Evolutionary conservation across 2,888 invertebrate species (phyloP).

Genomic region (Hesperia comma): DNA sequence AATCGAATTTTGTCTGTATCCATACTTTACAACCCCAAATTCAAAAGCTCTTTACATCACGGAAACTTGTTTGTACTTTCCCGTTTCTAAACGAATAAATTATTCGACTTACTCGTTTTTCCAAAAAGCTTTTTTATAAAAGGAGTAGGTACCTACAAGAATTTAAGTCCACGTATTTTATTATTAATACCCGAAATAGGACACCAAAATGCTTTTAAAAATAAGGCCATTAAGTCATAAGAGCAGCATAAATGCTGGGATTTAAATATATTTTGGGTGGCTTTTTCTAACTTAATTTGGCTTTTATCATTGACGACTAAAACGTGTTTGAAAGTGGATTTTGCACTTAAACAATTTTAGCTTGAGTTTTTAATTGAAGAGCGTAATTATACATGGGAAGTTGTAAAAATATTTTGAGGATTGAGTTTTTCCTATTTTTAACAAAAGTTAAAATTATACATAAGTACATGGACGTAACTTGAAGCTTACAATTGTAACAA

Average conservation of each 20-base stretch:
- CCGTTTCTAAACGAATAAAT: conserved; percentile 6
- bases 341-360: background rate
- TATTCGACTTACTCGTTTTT: conserved; percentile 3
- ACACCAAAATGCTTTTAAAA: conserved; percentile 32
- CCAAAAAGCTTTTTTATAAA: conserved; percentile 17
- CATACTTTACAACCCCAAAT: background rate
- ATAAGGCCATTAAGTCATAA: conserved; percentile 13
- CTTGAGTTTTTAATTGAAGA: background rate
- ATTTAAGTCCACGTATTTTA: conserved; percentile 16
- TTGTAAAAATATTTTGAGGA: too few species aligned
- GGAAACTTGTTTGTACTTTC: background rate
- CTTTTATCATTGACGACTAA: conserved; percentile 10
- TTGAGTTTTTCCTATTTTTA: too few species aligned
- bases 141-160: background rate
- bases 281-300: conserved; percentile 11
- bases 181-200: conserved; percentile 26
- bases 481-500: background rate
- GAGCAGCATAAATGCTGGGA: conserved; percentile 6
- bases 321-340: background rate
- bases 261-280: conserved; percentile 12
- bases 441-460: too few species aligned
- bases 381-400: background rate
- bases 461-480: too few species aligned
- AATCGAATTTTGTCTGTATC: too few species aligned
- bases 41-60: background rate